These are phyloP conservation scores for Struthio camelus DNA, from an alignment of 2,113 vertebrate species.

Conservation along the genomic window DNA sequence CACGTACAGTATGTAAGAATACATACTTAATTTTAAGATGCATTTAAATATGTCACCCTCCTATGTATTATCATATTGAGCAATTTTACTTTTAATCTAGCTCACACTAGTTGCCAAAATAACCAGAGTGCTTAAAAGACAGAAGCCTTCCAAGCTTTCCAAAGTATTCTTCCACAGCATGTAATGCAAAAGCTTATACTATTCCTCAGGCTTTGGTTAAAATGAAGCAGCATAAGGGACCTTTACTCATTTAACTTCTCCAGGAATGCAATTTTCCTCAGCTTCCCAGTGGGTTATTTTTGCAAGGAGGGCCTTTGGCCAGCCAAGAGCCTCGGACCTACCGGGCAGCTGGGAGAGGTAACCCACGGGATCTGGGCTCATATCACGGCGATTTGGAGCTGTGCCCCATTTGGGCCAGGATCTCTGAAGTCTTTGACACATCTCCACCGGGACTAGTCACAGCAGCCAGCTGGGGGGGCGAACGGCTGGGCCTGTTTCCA, in stretches of 20 bases:
- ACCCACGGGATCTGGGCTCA: background rate
- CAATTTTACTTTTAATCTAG: background rate
- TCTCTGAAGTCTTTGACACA: background rate
- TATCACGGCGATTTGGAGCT: rapidly evolving
- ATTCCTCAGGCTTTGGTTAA: background rate
- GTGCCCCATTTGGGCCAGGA: background rate
- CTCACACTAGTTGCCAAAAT: background rate
- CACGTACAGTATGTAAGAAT: background rate
- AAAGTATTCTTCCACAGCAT: background rate
- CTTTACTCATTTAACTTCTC: background rate
- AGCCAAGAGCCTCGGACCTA: background rate
- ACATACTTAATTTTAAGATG: background rate
- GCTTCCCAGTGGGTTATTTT: background rate
- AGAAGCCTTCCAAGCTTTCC: background rate
- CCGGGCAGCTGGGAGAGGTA: background rate
- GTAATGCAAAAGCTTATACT: background rate
- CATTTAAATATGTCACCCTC: background rate
- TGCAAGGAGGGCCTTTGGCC: background rate
- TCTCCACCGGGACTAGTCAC: background rate
- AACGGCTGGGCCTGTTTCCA: background rate
- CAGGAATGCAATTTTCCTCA: background rate
- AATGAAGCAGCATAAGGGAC: background rate
- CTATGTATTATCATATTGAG: background rate
- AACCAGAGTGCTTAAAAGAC: background rate
- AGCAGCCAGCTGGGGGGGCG: rapidly evolving